Conservation (phyloP, 2,888 invertebrate species). For the Melipona beecheii region DNA sequence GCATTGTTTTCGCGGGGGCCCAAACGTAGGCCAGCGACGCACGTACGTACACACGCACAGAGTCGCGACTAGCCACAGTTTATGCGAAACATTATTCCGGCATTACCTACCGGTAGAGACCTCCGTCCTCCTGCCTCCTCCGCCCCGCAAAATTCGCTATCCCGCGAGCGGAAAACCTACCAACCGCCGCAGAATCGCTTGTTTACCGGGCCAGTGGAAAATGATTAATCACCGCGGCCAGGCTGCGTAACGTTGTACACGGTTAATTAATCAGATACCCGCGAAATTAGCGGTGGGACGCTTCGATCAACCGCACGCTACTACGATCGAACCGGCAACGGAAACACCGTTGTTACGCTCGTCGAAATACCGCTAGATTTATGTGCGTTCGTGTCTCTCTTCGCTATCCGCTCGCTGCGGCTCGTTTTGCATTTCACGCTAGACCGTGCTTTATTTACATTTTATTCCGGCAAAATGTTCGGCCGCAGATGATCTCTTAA, state of each 20-base stretch:
- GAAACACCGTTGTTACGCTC: conserved; percentile 52
- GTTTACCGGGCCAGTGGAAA: conserved; percentile 72
- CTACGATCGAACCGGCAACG: conserved; percentile 47
- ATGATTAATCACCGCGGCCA: conserved; percentile 77
- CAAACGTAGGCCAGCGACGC: conserved; percentile 17
- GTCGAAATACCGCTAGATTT: conserved; percentile 55
- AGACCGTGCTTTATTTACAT: conserved; percentile 37
- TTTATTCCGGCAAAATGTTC: conserved; percentile 40
- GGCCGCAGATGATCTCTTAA: conserved; percentile 30
- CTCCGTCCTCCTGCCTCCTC: conserved; percentile 20
- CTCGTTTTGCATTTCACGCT: conserved; percentile 48
- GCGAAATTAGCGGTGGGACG: conserved; percentile 74
- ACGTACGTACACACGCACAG: conserved; percentile 41
- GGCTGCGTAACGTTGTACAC: conserved; percentile 39
- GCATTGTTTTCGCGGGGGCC: conserved; percentile 63
- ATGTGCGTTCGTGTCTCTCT: conserved; percentile 36
- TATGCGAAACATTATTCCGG: conserved; percentile 82
- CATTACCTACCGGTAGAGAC: conserved; percentile 78
- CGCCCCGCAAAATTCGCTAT: conserved; percentile 31
- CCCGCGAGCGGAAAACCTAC: conserved; percentile 71
- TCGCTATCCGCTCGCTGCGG: conserved; percentile 1
- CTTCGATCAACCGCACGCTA: conserved; percentile 67
- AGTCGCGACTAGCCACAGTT: conserved; percentile 78
- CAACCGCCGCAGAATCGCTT: conserved; percentile 63
- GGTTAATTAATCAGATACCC: conserved; percentile 84